Evolutionary conservation across 2,113 vertebrate genomes (phyloP), one percentile per base, ranked within the genome.

Genomic region (Channa maculata): DNA sequence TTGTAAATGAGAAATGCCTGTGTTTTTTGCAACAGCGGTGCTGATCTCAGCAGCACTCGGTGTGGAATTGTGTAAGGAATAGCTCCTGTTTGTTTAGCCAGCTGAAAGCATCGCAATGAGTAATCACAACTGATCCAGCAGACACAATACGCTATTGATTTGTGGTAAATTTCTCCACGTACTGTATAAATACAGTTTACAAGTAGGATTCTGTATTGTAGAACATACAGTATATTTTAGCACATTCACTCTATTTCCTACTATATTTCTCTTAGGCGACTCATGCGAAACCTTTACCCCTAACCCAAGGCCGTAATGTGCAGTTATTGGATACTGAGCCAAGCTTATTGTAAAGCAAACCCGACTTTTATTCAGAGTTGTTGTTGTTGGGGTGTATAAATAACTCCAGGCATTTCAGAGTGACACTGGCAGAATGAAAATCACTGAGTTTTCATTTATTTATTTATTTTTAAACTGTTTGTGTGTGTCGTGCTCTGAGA

Each of bases 1-100:
- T 66, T 75, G 79, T 88, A 90, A 92, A 91, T 90, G 86, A 91
- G 85, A 88, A 89, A 81, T 65, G 71, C 62, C 54, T 78, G 68
- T 81, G 45, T 74, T 63, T 65, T 77, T 72, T 53, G 62, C 45
- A 6, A 63, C 15, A 46, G 65, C n/a, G 55, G 41, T 86, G 88
- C 86, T 89, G 90, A 89, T 73, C 80, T 91, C 86, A 88, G 89
- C 90, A 89, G 71, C 65, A 34, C 49, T 79, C 34, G 33, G 64
- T 76, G 68, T 38, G 6, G 77, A 80, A 85, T 24, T 76, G 65
- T 73, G 76, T 82, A 76, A 90, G 87, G 79, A 90, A 87, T 86
- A 71, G 77, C 82, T 77, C 15, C 48, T 57, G 71, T 87, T 91
- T 88, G 79, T 87, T 87, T 82, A 69, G 77, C 75, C 65, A 53